phyloP scores from a whole-genome alignment of 2,888 invertebrate species.

The Euzophera pinguis region DNA sequence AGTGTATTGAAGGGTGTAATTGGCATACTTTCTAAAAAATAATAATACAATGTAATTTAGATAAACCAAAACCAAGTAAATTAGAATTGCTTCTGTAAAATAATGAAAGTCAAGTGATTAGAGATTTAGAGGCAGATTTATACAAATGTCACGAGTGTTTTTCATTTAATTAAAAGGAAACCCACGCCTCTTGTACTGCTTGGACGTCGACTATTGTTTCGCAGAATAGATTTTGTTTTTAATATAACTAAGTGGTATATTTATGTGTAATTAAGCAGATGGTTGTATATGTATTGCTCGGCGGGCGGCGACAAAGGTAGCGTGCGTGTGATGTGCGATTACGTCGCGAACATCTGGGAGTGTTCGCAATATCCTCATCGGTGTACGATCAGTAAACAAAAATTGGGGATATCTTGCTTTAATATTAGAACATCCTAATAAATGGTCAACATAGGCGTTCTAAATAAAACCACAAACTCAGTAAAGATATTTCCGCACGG shows the following conservation, averaged over 20 bases:
- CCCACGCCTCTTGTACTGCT: constrained; percentile 29
- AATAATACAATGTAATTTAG: constrained; percentile 3
- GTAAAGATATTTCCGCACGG: too few relatives aligned
- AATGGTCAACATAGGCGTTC: neutral
- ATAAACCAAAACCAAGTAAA: constrained; percentile 2
- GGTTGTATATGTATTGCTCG: constrained; percentile 25
- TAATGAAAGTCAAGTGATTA: constrained; percentile 8
- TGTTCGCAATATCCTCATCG: constrained; percentile 38
- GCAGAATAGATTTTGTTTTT: constrained; percentile 56
- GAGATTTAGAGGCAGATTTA: constrained; percentile 20
- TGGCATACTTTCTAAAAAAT: too few relatives aligned
- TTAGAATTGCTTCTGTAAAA: constrained; percentile 3
- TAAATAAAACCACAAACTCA: neutral
- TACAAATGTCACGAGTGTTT: constrained; percentile 25
- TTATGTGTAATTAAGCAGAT: constrained; percentile 46
- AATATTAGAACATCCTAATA: neutral
- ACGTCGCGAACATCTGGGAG: constrained; percentile 36
- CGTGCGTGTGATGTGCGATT: constrained; percentile 40
- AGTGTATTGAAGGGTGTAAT: too few relatives aligned
- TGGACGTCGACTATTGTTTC: constrained; percentile 36
- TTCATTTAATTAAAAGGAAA: constrained; percentile 43
- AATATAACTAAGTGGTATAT: constrained; percentile 53
- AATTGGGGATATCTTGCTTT: neutral
- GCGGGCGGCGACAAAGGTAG: constrained; percentile 21
- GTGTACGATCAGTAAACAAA: constrained; percentile 8